These are phyloP conservation scores for Diplolepis rosae DNA, from an alignment of 2,888 invertebrate species.

Conservation along the genomic window DNA sequence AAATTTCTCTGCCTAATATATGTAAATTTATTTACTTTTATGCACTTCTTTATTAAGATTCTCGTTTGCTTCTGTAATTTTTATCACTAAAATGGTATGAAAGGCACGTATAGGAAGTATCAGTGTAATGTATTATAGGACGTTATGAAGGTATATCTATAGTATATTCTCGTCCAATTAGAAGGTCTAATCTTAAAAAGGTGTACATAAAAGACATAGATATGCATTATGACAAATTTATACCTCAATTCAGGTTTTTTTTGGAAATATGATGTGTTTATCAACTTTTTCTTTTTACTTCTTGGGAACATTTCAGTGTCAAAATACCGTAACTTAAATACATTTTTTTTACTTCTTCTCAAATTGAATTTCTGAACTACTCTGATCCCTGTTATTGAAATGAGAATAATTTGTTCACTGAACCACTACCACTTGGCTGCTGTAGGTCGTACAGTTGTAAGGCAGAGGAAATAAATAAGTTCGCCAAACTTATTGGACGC, in stretches of 20 bases:
- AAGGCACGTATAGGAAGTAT: constrained; percentile 2
- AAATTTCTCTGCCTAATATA: too few relatives aligned
- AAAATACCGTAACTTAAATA: too few relatives aligned
- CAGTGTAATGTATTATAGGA: constrained; percentile 7
- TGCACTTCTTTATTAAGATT: background rate
- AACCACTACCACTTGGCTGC: constrained; percentile 20
- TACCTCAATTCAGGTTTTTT: too few relatives aligned
- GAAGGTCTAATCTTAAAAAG: too few relatives aligned
- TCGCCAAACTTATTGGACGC: constrained; percentile 30
- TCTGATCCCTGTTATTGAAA: constrained; percentile 29
- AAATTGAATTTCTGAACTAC: too few relatives aligned
- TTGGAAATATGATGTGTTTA: too few relatives aligned
- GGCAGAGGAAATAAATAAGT: constrained; percentile 27
- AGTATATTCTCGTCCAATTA: background rate
- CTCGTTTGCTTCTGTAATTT: background rate
- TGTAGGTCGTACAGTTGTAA: constrained; percentile 27
- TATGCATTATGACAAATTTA: too few relatives aligned
- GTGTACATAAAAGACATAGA: too few relatives aligned
- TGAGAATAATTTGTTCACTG: constrained; percentile 25
- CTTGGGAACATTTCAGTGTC: too few relatives aligned
- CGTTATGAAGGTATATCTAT: constrained; percentile 16
- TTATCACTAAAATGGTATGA: background rate
- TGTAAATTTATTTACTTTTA: background rate
- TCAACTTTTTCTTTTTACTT: too few relatives aligned
- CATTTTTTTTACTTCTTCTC: too few relatives aligned